Base-by-base conservation (phyloP, 1,140 invertebrate species). In the Procambarus clarkii region DNA sequence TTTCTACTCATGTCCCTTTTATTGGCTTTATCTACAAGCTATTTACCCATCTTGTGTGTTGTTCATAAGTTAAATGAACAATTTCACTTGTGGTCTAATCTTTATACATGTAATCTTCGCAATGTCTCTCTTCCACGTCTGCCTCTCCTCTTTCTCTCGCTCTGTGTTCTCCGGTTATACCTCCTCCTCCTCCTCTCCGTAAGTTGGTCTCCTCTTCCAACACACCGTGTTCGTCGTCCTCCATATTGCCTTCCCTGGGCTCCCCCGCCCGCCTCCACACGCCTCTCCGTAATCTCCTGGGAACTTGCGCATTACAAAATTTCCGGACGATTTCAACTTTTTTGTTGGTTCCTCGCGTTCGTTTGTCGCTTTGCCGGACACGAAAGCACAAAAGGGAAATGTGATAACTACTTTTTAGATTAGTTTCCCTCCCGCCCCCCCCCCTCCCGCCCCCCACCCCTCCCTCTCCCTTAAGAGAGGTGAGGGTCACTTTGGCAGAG, bases 361-460 rank as follows among this genome's bases (percentile, higher is more conserved):
- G 71, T 86, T 86, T 86, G n/a, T 78, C 85, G 85, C 85, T 54
- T 50, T 76, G 54, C 46, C 76, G 85, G 85, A 13, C 85, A 44
- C 69, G 71, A 86, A 86, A 78, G 85, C 44, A 76, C 71, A 86
- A 86, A 76, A 45, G 85, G 78, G 85, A 86, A 86, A 86, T 86
- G 74, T 78, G 85, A 86, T 86, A 86, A 77, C 76, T 86, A 34
- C 85, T 86, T 86, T 86, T 77, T 86, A 86, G 85, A 86, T 86
- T 86, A 86, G 46, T 86, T 86, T 78, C 71, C 50, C 50, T 54
- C 50, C 5, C 50, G 2, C 4, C 13, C 50, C 50, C 8, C 13
- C 2, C 50, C 2, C 1, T 54, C 50, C 2, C 50, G 0, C 2
- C 50, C 50, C 50, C 13, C 50, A 7, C 50, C 50, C 2, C 80